These are phyloP conservation scores for Oceanodroma leucorhoa DNA, from an alignment of 2,797 vertebrate genomes.

Conservation along the genomic window DNA sequence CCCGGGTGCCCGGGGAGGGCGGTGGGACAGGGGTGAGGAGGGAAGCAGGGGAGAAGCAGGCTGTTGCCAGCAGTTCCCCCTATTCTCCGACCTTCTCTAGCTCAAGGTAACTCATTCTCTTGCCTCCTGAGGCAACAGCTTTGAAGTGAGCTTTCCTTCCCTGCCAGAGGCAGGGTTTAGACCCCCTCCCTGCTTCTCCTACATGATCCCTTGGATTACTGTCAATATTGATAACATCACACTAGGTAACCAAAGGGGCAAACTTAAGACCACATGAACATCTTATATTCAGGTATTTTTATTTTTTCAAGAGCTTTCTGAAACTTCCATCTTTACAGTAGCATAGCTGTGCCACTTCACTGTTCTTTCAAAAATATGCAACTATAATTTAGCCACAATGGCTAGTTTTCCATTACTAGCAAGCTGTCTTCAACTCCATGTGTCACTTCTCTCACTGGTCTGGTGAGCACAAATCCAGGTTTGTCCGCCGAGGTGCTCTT, in stretches of 20 bases:
- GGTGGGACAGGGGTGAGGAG: accelerated
- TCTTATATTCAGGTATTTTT: not conserved
- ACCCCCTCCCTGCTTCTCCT: not conserved
- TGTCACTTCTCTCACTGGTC: not conserved
- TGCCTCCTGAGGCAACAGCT: not conserved
- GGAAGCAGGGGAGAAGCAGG: not conserved
- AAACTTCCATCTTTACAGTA: not conserved
- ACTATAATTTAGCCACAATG: not conserved
- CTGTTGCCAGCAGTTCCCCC: not conserved
- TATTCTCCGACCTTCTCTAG: not conserved
- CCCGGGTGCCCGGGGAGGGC: accelerated
- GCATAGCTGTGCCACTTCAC: not conserved
- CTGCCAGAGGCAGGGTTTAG: not conserved
- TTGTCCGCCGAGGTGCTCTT: not conserved
- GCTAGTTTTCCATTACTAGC: not conserved
- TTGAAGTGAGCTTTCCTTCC: not conserved
- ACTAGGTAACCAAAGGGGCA: not conserved
- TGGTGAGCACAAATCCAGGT: not conserved
- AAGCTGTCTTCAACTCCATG: not conserved
- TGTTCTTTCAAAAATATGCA: not conserved
- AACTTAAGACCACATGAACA: not conserved
- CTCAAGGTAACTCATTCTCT: not conserved
- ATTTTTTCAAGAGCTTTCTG: not conserved
- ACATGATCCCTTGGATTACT: not conserved
- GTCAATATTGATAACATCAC: not conserved